Evolutionary conservation across 1,140 invertebrate species (phyloP).

Genomic region (Pseudomyrmex concolor): DNA sequence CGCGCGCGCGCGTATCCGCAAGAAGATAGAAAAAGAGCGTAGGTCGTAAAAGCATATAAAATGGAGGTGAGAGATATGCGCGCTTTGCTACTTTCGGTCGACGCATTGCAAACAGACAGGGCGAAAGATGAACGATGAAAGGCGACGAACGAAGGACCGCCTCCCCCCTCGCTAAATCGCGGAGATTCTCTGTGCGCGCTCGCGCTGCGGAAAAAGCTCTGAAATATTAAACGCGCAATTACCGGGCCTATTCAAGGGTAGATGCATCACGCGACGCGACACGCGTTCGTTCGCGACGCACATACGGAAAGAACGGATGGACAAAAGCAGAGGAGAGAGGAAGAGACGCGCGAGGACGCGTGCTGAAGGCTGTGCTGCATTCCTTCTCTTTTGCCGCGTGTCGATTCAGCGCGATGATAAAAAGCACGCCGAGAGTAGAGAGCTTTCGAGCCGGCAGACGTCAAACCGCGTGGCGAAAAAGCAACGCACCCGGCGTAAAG

Average conservation of each 20-base stretch:
- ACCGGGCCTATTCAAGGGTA: conserved; percentile 82
- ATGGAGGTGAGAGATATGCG: conserved; percentile 43
- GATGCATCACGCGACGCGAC: conserved; percentile 77
- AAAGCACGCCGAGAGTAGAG: conserved; percentile 83
- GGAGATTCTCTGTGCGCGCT: conserved; percentile 79
- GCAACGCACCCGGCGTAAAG: conserved; percentile 59
- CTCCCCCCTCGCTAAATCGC: conserved; percentile 79
- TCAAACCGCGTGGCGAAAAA: conserved; percentile 73
- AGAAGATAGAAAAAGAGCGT: conserved; percentile 44
- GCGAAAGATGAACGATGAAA: conserved; percentile 63
- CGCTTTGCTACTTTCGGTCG: conserved; percentile 78
- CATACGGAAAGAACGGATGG: conserved; percentile 32
- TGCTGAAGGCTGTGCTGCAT: conserved; percentile 13
- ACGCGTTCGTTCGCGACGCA: conserved; percentile 66
- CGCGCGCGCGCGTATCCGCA: conserved; percentile 20
- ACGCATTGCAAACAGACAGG: conserved; percentile 70
- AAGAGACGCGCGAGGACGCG: conserved; percentile 34
- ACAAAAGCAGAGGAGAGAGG: conserved; percentile 29
- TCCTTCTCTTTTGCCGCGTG: conserved; percentile 69
- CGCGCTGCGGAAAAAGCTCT: conserved; percentile 80
- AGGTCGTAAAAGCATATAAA: conserved; percentile 46
- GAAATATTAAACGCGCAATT: conserved; percentile 86
- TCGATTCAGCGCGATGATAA: conserved; percentile 82
- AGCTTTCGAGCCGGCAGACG: conserved; percentile 80
- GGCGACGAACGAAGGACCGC: conserved; percentile 59